Percentiles rank a stretch among this genome's conserved stretches.
Evolutionary conservation across 2,888 invertebrate genomes (phyloP).

Genomic region (Ligdia adustata): DNA sequence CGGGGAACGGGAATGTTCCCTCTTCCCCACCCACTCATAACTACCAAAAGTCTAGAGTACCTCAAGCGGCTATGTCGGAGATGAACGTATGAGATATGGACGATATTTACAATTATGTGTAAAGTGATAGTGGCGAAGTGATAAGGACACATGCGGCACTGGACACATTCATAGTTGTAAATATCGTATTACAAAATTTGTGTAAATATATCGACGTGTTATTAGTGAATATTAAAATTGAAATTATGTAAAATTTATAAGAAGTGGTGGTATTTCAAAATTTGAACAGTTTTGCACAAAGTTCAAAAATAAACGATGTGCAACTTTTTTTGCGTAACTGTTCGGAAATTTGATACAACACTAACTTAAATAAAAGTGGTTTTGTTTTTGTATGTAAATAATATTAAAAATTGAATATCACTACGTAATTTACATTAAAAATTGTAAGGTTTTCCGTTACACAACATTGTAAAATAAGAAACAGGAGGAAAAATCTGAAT

Average conservation of each 20-base stretch:
- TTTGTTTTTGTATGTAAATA: slow-evolving; percentile 37
- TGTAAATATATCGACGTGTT: slow-evolving; percentile 57
- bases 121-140: slow-evolving; percentile 62
- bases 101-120: slow-evolving; percentile 84
- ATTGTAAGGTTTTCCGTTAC: slow-evolving; percentile 35
- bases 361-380: slow-evolving; percentile 23
- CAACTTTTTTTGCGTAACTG: too few species aligned
- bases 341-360: too few species aligned
- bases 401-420: slow-evolving; percentile 37
- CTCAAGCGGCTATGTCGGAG: slow-evolving; percentile 93
- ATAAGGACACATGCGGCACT: slow-evolving; percentile 57
- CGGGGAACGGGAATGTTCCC: slow-evolving; percentile 59
- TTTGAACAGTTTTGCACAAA: too few species aligned
- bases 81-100: slow-evolving; percentile 93
- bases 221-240: slow-evolving; percentile 46
- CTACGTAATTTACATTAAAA: slow-evolving; percentile 44
- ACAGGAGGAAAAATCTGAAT: background rate
- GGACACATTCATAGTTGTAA: slow-evolving; percentile 74
- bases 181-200: slow-evolving; percentile 63
- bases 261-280: slow-evolving; percentile 45
- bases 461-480: background rate
- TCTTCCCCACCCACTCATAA: slow-evolving; percentile 73
- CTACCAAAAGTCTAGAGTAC: slow-evolving; percentile 85
- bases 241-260: slow-evolving; percentile 57
- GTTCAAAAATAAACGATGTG: too few species aligned